phyloP scores from a whole-genome alignment of 2,888 invertebrate genomes.

The Acrocera orbiculus region DNA sequence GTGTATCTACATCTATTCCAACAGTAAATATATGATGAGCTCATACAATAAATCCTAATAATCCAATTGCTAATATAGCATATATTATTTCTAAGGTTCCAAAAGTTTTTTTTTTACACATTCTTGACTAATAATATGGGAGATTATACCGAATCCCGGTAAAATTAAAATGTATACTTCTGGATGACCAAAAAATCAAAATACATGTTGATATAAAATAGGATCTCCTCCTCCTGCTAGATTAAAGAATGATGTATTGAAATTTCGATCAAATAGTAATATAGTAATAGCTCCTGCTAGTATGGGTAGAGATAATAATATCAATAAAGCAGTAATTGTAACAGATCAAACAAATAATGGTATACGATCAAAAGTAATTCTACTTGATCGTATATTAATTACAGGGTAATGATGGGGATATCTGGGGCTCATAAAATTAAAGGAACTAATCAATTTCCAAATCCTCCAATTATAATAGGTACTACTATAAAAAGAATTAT shows the following conservation, averaged over 20 bases:
- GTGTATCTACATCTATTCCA: slow-evolving; percentile 61
- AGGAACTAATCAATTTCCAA: slow-evolving; percentile 61
- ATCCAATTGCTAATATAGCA: slow-evolving; percentile 58
- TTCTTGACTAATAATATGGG: no score
- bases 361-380: slow-evolving; percentile 40
- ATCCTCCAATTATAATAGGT: slow-evolving; percentile 55
- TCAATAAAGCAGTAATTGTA: slow-evolving; percentile 41
- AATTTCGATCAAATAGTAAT: no score
- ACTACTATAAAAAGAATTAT: slow-evolving; percentile 63
- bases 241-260: slow-evolving; percentile 63
- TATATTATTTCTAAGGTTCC: slow-evolving; percentile 60
- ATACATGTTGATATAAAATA: no score
- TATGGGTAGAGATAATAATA: no score
- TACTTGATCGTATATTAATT: slow-evolving; percentile 44
- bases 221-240: slow-evolving; percentile 53
- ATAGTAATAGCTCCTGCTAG: no score
- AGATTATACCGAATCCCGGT: no score
- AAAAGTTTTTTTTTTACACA: no score
- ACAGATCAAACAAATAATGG: slow-evolving; percentile 54
- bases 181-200: no score
- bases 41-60: slow-evolving; percentile 63
- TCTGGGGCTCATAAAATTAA: slow-evolving; percentile 55
- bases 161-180: no score
- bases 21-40: slow-evolving; percentile 68
- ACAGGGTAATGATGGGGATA: slow-evolving; percentile 50